Base-by-base conservation (phyloP, 2,888 invertebrate species). In the Rhopalosiphum nymphaeae region DNA sequence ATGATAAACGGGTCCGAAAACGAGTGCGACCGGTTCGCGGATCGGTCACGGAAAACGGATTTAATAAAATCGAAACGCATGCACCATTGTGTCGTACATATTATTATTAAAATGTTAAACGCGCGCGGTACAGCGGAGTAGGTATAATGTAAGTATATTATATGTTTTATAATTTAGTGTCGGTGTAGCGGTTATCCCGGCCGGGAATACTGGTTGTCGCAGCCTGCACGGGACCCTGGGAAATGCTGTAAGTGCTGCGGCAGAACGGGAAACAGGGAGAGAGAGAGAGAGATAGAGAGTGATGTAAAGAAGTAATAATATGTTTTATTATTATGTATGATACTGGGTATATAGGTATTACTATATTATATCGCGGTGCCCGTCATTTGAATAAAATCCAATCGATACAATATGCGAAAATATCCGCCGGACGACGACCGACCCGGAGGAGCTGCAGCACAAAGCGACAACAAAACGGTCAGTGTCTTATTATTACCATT, bases 381-480 rank as follows among this genome's bases (percentile, higher is more conserved):
- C 53, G 93, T 84, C 57, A 93, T 93, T 93, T 93, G 93, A 93
- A 93, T 93, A 93, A 93, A 89, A 89, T 89, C 89, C 84, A 42
- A 89, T 84, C 89, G 93, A 92, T 92, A 87, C 86, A 86, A 93
- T 93, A 93, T 89, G 88, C 87, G 87, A 92, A 92, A 92, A 93
- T 78, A 78, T 92, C 87, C 53, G 29, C 46, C 78, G 89, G 88
- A 44, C 78, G 61, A 86, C 56, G 42, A 53, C 90, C 78, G 78
- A 56, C 46, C n/a, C 46, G 86, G 44, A 46, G 16, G 86, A 92
- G n/a, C 36, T 16, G n/a, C 49, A 7, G 49, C 36, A 88, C 88
- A 89, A n/a, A 57, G 57, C 86, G 46, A 87, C 86, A 46, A 67
- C 88, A 57, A 89, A 93, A 93, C 93, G 93, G 93, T 93, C 93